Evolutionary conservation across 2,888 invertebrate species (phyloP).

Genomic region (Torymus aiolomorphi): DNA sequence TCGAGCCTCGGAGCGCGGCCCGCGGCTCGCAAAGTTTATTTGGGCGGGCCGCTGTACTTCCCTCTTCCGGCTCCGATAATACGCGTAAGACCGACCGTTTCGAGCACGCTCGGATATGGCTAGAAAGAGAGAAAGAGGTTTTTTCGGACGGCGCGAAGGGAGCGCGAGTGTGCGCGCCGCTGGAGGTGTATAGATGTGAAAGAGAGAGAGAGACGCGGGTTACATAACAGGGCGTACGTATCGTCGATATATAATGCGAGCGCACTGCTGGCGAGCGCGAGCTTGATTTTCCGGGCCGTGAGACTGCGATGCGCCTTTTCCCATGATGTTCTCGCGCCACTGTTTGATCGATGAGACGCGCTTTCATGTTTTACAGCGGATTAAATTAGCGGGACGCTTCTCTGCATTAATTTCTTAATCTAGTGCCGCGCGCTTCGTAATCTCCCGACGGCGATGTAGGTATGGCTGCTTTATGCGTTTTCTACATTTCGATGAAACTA

Average conservation of each 20-base stretch:
- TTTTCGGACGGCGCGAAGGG: neutral
- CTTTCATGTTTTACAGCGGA: no score
- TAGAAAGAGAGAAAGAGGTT: neutral
- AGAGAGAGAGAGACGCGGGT: neutral
- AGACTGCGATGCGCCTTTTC: no score
- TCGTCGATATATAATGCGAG: conserved; percentile 30
- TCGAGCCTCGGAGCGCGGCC: no score
- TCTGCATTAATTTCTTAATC: no score
- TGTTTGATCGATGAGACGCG: no score
- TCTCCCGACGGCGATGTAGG: neutral
- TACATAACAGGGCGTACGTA: conserved; percentile 54
- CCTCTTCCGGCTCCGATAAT: no score
- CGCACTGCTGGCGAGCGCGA: neutral
- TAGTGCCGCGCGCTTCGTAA: neutral
- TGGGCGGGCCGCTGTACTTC: neutral
- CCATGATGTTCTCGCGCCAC: no score
- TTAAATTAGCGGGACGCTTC: no score
- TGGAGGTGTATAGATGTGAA: no score
- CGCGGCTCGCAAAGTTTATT: neutral
- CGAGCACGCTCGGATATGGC: neutral
- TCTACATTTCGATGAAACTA: no score
- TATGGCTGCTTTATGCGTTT: neutral
- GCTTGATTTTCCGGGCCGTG: neutral
- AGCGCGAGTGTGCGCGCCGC: no score
- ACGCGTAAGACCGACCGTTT: no score